phyloP scores from a whole-genome alignment of 2,113 vertebrate species.

The Pseudonaja textilis region DNA sequence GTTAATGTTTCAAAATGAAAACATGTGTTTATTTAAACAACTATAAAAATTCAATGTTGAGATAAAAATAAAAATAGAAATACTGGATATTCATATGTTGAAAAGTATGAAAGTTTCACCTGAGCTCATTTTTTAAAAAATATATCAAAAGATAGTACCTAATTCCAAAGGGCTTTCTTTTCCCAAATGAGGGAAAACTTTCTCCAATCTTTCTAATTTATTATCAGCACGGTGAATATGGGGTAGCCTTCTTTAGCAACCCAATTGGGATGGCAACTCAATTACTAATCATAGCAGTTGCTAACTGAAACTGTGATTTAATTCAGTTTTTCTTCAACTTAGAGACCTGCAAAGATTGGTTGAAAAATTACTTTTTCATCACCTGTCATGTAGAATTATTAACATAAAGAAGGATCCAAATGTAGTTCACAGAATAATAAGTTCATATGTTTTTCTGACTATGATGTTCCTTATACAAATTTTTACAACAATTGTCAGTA shows the following conservation, averaged over 20 bases:
- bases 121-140: neutral
- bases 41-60: neutral
- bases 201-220: neutral
- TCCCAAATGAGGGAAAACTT: too few relatives aligned
- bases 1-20: neutral
- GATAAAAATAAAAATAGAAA: neutral
- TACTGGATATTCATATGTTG: neutral
- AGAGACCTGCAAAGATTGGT: neutral
- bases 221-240: neutral
- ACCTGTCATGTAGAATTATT: too few relatives aligned
- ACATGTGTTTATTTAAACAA: neutral
- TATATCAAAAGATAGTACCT: neutral
- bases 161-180: neutral
- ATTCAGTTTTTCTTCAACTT: neutral
- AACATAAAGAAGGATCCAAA: neutral
- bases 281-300: neutral
- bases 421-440: neutral
- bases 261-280: neutral
- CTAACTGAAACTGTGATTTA: neutral
- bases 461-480: neutral
- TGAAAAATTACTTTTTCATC: neutral
- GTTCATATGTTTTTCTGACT: neutral
- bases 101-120: neutral
- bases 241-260: neutral
- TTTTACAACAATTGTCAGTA: neutral